Evolutionary conservation across 2,797 vertebrate species (phyloP), one percentile per base, ranked within the genome.

Genomic region (Urocyon cinereoargenteus): DNA sequence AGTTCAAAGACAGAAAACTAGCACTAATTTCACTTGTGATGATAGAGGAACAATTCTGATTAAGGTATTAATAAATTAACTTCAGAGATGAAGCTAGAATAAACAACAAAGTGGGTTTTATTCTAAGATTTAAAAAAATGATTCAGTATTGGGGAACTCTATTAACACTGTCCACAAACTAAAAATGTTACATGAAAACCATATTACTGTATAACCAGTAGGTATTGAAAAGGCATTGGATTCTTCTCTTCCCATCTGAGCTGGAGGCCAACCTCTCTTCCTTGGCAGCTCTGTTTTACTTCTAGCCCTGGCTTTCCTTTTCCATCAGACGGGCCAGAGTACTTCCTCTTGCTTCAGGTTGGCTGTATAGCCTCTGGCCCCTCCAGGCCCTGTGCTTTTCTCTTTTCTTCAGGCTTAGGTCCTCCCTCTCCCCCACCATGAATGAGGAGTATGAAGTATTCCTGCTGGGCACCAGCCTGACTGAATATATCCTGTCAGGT

Each of bases 401-500:
- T 75, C 72, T 15, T 49, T 49, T 75, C 72, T 28, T 75, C 15
- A 26, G 26, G 45, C 7, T 28, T 75, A 16, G 26, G 26, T 49
- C 72, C 73, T 28, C 15, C 16, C 73, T 15, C 26, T 75, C 8
- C 45, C 45, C 45, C 15, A 8, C 73, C 26, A 75, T 75, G 24
- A 51, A 49, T 72, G 45, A 49, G 45, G 73, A 75, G 45, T 75
- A 75, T 6, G 15, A 31, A 4, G 45, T 75, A 15, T 2, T 75
- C 14, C 15, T 16, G 3, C 73, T 31, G 73, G 73, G 73, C 45
- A 31, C 73, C 0, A 49, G 73, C 45, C 73, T 31, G 45, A 49
- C 15, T 28, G 99, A 99, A 99, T 99, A 99, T 98, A 99, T 99
- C 98, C 99, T 99, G 95, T 99, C 99, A 0, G 99, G 99, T 87